Percentiles rank a stretch among this genome's conserved stretches.
These are phyloP conservation scores for Cassiopea andromeda DNA, from an alignment of 30 jellyfish, hydroid and myxozoan genomes.

Conservation along the genomic window DNA sequence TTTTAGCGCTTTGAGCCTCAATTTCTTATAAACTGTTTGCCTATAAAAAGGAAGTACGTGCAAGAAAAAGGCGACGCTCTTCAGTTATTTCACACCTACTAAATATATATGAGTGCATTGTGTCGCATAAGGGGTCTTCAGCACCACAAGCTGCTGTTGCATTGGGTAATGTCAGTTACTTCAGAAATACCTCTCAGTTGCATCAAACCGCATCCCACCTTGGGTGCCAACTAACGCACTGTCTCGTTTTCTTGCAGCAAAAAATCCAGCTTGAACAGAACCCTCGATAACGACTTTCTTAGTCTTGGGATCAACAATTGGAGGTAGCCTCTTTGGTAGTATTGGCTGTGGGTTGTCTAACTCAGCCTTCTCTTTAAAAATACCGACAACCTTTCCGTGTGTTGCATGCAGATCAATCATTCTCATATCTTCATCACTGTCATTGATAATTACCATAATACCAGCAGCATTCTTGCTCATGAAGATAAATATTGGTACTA, in stretches of 20 bases:
- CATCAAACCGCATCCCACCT: slow-evolving; percentile 49
- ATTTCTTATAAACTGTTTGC: no score
- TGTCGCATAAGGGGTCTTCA: neutral
- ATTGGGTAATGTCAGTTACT: neutral
- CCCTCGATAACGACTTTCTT: slow-evolving; percentile 49
- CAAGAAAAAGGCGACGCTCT: no score
- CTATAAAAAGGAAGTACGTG: no score
- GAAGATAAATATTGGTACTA: slow-evolving; percentile 49
- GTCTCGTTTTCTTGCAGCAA: slow-evolving; percentile 48
- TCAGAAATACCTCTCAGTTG: slow-evolving; percentile 40
- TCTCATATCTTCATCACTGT: slow-evolving; percentile 46
- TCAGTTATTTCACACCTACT: no score
- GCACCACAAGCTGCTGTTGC: neutral
- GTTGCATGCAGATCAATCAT: slow-evolving; percentile 51
- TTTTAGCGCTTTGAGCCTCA: no score
- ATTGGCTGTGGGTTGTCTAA: slow-evolving; percentile 59
- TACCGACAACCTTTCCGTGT: slow-evolving; percentile 60
- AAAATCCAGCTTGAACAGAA: slow-evolving; percentile 40
- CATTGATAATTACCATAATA: slow-evolving; percentile 42
- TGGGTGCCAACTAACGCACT: slow-evolving; percentile 46
- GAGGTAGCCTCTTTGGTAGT: slow-evolving; percentile 33
- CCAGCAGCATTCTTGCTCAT: slow-evolving; percentile 59
- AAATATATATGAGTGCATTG: no score
- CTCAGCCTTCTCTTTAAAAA: slow-evolving; percentile 55
- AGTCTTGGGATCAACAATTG: slow-evolving; percentile 36